Percentiles rank a stretch among this genome's conserved stretches.
Conservation (phyloP, 2,888 invertebrate genomes). For the Apodemia duryi region DNA sequence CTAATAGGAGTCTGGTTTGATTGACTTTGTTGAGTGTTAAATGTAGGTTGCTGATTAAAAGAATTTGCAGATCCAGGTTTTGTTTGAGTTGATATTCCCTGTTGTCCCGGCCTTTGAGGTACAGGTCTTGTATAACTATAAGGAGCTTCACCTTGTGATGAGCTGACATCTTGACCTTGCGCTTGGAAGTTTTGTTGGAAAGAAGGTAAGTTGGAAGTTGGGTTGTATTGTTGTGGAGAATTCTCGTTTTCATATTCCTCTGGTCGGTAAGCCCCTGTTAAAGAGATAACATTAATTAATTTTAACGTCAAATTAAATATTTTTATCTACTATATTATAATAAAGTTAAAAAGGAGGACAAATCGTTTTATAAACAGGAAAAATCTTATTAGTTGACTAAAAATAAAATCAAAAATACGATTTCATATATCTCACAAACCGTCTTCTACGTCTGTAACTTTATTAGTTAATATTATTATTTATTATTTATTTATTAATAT, state of each 20-base stretch:
- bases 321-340: too few species aligned
- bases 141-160: slow-evolving; percentile 17
- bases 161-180: slow-evolving; percentile 26
- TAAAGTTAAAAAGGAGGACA: too few species aligned
- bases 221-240: slow-evolving; percentile 28
- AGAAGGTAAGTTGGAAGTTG: slow-evolving; percentile 14
- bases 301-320: too few species aligned
- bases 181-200: slow-evolving; percentile 17
- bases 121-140: slow-evolving; percentile 1
- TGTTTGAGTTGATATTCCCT: slow-evolving; percentile 7
- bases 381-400: too few species aligned
- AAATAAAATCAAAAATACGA: too few species aligned
- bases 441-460: too few species aligned
- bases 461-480: too few species aligned
- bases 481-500: too few species aligned
- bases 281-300: neutral
- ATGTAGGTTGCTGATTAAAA: slow-evolving; percentile 3
- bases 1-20: neutral
- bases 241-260: slow-evolving; percentile 49
- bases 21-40: slow-evolving; percentile 13
- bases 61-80: neutral
- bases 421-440: too few species aligned
- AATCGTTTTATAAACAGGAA: too few species aligned
- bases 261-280: slow-evolving; percentile 66
- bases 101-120: slow-evolving; percentile 1